These are phyloP conservation scores for Pomacea canaliculata DNA, from an alignment of 2,888 invertebrate species.

Conservation along the genomic window DNA sequence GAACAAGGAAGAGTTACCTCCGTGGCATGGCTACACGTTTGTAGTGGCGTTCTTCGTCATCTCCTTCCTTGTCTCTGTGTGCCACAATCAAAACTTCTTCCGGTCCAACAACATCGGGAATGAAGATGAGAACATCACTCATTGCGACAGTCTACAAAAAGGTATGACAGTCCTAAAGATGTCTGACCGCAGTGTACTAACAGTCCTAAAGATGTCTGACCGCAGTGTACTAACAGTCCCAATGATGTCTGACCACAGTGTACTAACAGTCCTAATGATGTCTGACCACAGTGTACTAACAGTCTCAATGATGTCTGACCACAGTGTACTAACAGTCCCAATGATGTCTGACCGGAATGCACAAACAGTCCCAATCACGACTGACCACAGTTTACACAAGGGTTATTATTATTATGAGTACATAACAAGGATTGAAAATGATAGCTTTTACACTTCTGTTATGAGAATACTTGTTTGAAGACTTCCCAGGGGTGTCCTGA, in stretches of 20 bases:
- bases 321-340: not conserved
- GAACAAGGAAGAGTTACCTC: constrained; percentile 5
- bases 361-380: no score
- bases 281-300: no score
- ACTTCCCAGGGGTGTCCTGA: no score
- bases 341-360: no score
- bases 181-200: not conserved
- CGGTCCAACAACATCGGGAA: constrained; percentile 24
- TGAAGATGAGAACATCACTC: constrained; percentile 27
- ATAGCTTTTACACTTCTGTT: no score
- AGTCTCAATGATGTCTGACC: no score
- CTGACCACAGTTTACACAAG: no score
- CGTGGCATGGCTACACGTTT: constrained; percentile 73
- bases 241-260: no score
- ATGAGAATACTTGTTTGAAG: no score
- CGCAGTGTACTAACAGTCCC: not conserved
- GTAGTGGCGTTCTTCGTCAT: constrained; percentile 71
- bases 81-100: constrained; percentile 33
- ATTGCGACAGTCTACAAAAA: constrained; percentile 20
- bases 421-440: no score
- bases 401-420: not conserved
- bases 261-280: not conserved
- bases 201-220: no score
- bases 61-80: constrained; percentile 28
- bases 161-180: not conserved